Base-by-base conservation (phyloP, 2,888 invertebrate genomes). In the Conistra vaccinii region DNA sequence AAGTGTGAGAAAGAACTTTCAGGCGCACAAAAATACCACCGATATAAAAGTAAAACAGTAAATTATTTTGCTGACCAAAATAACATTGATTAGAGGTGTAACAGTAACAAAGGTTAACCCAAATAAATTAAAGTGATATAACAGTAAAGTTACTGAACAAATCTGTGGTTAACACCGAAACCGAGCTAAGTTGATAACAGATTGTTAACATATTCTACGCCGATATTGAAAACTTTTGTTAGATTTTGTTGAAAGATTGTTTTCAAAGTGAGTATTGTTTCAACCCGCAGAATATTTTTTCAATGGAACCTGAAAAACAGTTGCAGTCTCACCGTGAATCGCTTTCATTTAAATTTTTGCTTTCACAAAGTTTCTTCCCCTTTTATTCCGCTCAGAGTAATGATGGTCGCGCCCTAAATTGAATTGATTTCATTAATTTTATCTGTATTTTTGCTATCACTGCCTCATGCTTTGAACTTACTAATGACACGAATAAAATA, bases 371-470 rank as follows among this genome's bases (percentile, higher is more conserved):
- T 89, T 89, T 89, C 87, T 87, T 88, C 88, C 89, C 89, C 89
- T 91, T 89, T 90, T 89, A 88, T 86, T 87, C 87, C 85, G 88
- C 88, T 89, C 88, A 87, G 79, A 89, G 87, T 88, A 88, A 89
- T 85, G 88, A 88, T 88, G 87, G 87, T 86, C 85, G 84, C 85
- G 86, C 78, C 85, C 87, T 88, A 86, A 86, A 85, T 87, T 89
- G 87, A 92, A 91, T 91, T 92, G 92, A 92, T 93, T 93, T 91
- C 90, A 90, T 92, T 92, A 91, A 91, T 92, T 91, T 90, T 88
- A 89, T 87, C 87, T 85, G 80, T 88, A 81, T 89, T 87, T 86
- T 85, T 78, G 76, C 78, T 63, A 55, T 65, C 58, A 76, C 26
- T 69, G 61, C 39, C 39, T 53, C 71, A 23, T 51, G 55, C 61